Evolutionary conservation across 2,888 invertebrate genomes (phyloP), one percentile per base, ranked within the genome.

Genomic region (Augiades crinisus): DNA sequence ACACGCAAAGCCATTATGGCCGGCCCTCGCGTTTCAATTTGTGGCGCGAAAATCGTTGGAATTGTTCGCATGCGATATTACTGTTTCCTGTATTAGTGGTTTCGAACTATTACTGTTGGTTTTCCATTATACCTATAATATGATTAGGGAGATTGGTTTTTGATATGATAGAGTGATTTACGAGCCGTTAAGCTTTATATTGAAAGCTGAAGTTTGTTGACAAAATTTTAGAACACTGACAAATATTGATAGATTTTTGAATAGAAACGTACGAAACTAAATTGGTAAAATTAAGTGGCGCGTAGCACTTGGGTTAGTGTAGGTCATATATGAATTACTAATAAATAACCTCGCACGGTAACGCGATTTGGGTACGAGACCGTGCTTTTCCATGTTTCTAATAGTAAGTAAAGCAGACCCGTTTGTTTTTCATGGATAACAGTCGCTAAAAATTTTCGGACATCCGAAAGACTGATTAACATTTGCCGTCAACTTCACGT

Each of bases 1-100:
- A n/a, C n/a, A n/a, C n/a, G n/a, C n/a, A n/a, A n/a, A n/a, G n/a
- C n/a, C n/a, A n/a, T n/a, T n/a, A n/a, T n/a, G n/a, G n/a, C n/a
- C n/a, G n/a, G n/a, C 27, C 17, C 24, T 34, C 16, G 34, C 24
- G 24, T 12, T 46, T 27, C 36, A 46, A 36, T 46, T 46, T 46
- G 27, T 19, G 37, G 27, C 19, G 27, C 17, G 24, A 36, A 22
- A 46, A 47, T 19, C 24, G 14, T 24, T 46, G 19, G 22, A 46
- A 30, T 43, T 30, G 17, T 30, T 33, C 12, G 30, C 37, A 27
- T 46, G 41, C 41, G 5, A 22, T 38, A 27, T 27, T 43, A 30
- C 41, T 27, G 30, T 12, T 43, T 43, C 41, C 41, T 43, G 17
- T 17, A 10, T 43, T 30, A 43, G 30, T 27, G 30, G 41, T 24